phyloP scores from a whole-genome alignment of 2,888 invertebrate species.

The Drosophila buzzatii region DNA sequence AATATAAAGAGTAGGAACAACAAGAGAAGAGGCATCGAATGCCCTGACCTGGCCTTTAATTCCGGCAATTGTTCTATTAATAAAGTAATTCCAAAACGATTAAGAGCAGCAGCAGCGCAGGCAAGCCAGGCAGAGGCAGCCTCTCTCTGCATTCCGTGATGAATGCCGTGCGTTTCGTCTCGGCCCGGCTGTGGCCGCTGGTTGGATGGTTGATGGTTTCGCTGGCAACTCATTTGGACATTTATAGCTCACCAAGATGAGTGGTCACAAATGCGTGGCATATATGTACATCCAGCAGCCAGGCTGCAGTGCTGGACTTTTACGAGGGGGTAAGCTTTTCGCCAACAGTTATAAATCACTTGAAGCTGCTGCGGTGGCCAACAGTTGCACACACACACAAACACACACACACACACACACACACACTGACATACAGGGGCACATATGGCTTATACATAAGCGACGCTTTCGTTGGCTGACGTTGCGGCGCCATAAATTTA shows the following conservation, averaged over 20 bases:
- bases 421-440: neutral
- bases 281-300: conserved; percentile 8
- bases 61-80: conserved; percentile 78
- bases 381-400: conserved; percentile 25
- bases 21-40: conserved; percentile 12
- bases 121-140: conserved; percentile 44
- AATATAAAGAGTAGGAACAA: neutral
- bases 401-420: conserved; percentile 7
- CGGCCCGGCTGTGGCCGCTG: neutral
- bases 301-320: conserved; percentile 54
- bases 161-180: conserved; percentile 5
- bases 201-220: conserved; percentile 63
- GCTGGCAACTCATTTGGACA: conserved; percentile 82
- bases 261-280: conserved; percentile 74
- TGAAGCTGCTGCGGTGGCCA: conserved; percentile 48
- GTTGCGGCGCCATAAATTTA: conserved; percentile 78
- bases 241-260: conserved; percentile 79
- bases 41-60: conserved; percentile 50
- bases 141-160: conserved; percentile 28
- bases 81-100: conserved; percentile 83
- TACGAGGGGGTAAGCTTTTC: conserved; percentile 59
- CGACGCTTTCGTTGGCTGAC: conserved; percentile 74
- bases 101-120: conserved; percentile 65
- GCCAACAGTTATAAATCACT: conserved; percentile 78
- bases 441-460: conserved; percentile 18